These are phyloP conservation scores for Pelusios castaneus DNA, from an alignment of 2,113 vertebrate species.

Conservation along the genomic window DNA sequence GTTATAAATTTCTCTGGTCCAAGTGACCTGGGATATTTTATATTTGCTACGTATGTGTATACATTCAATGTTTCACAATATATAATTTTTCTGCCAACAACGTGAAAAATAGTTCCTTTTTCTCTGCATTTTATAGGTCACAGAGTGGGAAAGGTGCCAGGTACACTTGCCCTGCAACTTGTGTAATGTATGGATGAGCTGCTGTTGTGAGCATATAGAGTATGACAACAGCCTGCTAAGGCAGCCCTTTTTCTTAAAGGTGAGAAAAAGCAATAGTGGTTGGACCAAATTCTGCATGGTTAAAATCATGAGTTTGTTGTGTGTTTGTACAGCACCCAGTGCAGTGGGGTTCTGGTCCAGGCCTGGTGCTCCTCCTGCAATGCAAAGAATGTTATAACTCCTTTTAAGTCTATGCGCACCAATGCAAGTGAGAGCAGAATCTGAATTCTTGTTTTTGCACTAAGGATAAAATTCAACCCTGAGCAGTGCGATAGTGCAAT, in stretches of 20 bases:
- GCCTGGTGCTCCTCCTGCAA: not conserved
- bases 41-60: not conserved
- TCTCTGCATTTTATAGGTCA: not conserved
- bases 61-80: not conserved
- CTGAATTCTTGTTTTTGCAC: not conserved
- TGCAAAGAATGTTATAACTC: not conserved
- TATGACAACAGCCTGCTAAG: not conserved
- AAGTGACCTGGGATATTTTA: not conserved
- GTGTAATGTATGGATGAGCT: not conserved
- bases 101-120: not conserved
- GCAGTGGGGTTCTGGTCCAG: not conserved
- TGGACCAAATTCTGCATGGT: not conserved
- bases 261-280: not conserved
- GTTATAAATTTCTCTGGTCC: no score
- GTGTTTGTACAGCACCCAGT: not conserved
- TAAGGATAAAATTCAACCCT: not conserved
- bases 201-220: not conserved
- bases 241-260: not conserved
- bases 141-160: not conserved
- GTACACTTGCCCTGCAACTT: not conserved
- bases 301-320: not conserved
- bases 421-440: not conserved
- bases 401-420: not conserved
- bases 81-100: not conserved
- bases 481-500: rapidly evolving